Evolutionary conservation across 2,888 invertebrate genomes (phyloP).

Genomic region (Embidobia sp.): DNA sequence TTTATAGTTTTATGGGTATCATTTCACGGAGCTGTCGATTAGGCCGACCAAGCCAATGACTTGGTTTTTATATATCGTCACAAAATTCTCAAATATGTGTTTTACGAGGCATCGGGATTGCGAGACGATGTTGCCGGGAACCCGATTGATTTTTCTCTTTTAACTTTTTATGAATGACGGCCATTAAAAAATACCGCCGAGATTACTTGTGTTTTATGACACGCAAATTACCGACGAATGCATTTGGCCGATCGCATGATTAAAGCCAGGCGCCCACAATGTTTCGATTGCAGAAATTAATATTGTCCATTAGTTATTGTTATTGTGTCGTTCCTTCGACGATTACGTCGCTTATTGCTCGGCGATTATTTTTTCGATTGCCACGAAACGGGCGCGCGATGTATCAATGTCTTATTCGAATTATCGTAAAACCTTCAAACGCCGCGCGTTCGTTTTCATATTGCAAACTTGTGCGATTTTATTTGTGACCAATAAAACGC

Average conservation of each 20-base stretch:
- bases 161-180: constrained; percentile 54
- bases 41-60: constrained; percentile 72
- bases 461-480: constrained; percentile 21
- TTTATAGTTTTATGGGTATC: constrained; percentile 80
- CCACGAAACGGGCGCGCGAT: constrained; percentile 7
- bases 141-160: constrained; percentile 71
- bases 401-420: constrained; percentile 42
- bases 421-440: constrained; percentile 38
- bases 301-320: constrained; percentile 46
- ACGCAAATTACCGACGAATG: constrained; percentile 56
- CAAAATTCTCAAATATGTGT: constrained; percentile 66
- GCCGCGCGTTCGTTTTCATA: constrained; percentile 23
- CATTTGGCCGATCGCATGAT: constrained; percentile 40
- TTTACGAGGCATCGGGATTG: constrained; percentile 65
- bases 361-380: constrained; percentile 23
- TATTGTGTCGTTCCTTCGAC: constrained; percentile 30
- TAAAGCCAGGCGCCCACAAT: constrained; percentile 49
- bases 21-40: constrained; percentile 81
- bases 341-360: constrained; percentile 21
- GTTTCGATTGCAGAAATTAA: constrained; percentile 57
- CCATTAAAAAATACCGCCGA: constrained; percentile 56
- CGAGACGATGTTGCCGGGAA: constrained; percentile 61
- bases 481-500: constrained; percentile 47
- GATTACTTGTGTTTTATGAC: constrained; percentile 61
- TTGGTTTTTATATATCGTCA: constrained; percentile 61